Evolutionary conservation across 1,140 invertebrate genomes (phyloP).

Genomic region (Bathynomus jamesi): DNA sequence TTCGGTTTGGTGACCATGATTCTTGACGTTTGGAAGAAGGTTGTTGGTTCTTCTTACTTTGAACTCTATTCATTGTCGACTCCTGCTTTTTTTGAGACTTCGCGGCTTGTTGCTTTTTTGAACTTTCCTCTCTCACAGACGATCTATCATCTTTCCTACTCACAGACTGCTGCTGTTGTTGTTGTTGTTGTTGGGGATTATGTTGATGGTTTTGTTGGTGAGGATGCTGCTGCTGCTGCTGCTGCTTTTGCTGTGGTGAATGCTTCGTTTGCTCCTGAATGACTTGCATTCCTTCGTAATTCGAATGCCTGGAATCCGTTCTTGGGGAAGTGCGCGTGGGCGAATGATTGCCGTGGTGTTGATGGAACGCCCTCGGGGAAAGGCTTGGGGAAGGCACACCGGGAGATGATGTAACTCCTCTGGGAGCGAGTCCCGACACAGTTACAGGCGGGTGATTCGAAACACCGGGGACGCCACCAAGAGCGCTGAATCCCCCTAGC

Average conservation of each 20-base stretch:
- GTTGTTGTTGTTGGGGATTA: background rate
- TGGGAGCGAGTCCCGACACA: constrained; percentile 7
- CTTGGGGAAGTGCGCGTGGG: background rate
- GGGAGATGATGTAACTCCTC: constrained; percentile 9
- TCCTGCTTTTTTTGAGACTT: too few species aligned
- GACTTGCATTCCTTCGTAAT: background rate
- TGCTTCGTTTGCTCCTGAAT: background rate
- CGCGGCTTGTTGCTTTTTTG: too few species aligned
- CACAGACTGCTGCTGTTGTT: background rate
- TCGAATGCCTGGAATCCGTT: background rate
- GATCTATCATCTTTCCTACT: too few species aligned
- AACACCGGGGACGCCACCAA: constrained; percentile 17
- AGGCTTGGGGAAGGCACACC: background rate
- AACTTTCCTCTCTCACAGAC: too few species aligned
- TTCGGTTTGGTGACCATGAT: too few species aligned
- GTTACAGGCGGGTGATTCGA: background rate
- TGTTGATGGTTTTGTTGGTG: background rate
- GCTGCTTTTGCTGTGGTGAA: background rate
- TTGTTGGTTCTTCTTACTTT: too few species aligned
- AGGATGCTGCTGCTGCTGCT: background rate
- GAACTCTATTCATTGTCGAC: too few species aligned
- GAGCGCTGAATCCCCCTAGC: constrained; percentile 26
- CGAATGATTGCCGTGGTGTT: background rate
- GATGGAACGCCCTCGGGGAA: background rate
- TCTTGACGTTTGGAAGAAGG: too few species aligned